A percentile compares a stretch with the other conserved stretches of the same genome.
These are phyloP conservation scores for Netelia melanura DNA, from an alignment of 2,888 invertebrate genomes.

Conservation along the genomic window DNA sequence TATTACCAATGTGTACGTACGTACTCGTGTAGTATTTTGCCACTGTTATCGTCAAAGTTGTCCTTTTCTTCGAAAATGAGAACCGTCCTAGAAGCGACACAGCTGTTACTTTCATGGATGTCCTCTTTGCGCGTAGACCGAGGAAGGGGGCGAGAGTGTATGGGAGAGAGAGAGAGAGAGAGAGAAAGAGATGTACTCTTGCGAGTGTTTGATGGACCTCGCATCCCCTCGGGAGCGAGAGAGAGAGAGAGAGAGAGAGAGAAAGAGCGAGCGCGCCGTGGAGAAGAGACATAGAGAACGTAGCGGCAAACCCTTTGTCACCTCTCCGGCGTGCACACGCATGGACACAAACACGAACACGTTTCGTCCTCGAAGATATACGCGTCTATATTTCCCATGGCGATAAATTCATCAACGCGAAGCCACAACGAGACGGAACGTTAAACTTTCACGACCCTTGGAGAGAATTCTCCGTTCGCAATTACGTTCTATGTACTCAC, in stretches of 20 bases:
- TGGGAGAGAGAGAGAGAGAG: neutral
- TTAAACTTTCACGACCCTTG: conserved; percentile 32
- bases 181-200: conserved; percentile 14
- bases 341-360: conserved; percentile 24
- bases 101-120: conserved; percentile 58
- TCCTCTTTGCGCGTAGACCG: neutral
- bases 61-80: conserved; percentile 31
- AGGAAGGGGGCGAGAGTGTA: no score
- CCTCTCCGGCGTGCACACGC: conserved; percentile 16
- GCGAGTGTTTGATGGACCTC: conserved; percentile 16
- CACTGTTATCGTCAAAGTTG: neutral
- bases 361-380: conserved; percentile 20
- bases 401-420: conserved; percentile 49
- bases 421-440: conserved; percentile 12
- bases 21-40: neutral
- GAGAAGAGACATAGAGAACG: conserved; percentile 12
- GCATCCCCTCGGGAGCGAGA: neutral
- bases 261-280: neutral
- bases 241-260: neutral
- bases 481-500: conserved; percentile 8
- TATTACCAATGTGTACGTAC: neutral
- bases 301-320: conserved; percentile 3
- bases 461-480: conserved; percentile 2
- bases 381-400: conserved; percentile 39
- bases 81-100: conserved; percentile 54